Evolutionary conservation across 2,113 vertebrate species (phyloP), one percentile per base, ranked within the genome.

Genomic region (Penelope pileata): DNA sequence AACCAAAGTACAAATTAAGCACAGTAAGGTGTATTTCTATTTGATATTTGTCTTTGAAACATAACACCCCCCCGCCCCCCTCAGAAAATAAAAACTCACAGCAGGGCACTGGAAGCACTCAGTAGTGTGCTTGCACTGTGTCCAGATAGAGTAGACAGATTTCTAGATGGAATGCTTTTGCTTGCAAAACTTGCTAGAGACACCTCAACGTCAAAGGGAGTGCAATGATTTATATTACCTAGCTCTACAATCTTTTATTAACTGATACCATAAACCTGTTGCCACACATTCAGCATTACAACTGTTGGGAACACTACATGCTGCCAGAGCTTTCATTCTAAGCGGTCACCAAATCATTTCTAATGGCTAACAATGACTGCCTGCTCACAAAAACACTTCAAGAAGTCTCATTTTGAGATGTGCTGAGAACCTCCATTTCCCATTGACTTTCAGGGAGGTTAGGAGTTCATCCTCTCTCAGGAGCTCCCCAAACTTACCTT

Each of bases 321-420:
- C 94, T 59, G 38, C 48, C 88, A 83, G 74, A 86, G 69, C 47
- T 80, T 87, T 88, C 83, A 54, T 63, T 89, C 53, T n/a, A 67
- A 86, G 34, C 18, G 58, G 63, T 53, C 77, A 91, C 77, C 73
- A 80, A 51, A 50, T 85, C 1, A 68, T 38, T 84, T 80, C 72
- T 86, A 85, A 75, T 43, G 73, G 73, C 77, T 42, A 89, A 42
- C 45, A 29, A 16, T 7, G 26, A 63, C 38, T 56, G 85, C 60
- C 45, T 80, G 73, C 86, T 86, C 72, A 43, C 73, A 89, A 91
- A 74, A 79, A 75, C 54, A 40, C 74, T 89, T 84, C 74, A 59
- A 30, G 27, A 59, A 87, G 26, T 29, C 70, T 48, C n/a, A 4
- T n/a, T 60, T 29, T 22, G 68, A 51, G 82, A 85, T 51, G 53